These are phyloP conservation scores for Neoseiulus cucumeris DNA, from an alignment of 1,140 invertebrate species.

Conservation along the genomic window DNA sequence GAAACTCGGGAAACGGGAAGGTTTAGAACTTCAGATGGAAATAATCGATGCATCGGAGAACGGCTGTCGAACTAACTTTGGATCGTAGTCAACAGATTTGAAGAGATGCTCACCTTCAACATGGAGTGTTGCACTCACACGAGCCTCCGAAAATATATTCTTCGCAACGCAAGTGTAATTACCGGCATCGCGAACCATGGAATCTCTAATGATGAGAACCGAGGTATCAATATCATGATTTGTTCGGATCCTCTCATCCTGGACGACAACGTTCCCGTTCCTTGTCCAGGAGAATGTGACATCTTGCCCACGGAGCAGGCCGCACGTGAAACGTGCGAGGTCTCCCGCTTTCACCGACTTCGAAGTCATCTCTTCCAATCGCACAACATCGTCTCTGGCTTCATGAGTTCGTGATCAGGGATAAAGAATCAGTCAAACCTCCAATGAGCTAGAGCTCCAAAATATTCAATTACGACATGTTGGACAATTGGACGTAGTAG, in stretches of 20 bases:
- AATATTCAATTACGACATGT: no score
- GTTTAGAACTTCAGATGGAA: no score
- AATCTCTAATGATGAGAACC: neutral
- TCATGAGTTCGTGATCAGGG: neutral
- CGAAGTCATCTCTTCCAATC: neutral
- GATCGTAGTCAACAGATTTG: no score
- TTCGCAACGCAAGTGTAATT: neutral
- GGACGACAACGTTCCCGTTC: neutral
- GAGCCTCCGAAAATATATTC: neutral
- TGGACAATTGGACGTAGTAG: no score
- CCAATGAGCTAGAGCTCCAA: neutral
- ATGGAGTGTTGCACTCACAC: neutral
- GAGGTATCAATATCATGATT: neutral
- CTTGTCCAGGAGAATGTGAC: neutral
- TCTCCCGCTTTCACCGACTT: neutral
- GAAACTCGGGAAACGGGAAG: no score
- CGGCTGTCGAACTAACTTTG: no score
- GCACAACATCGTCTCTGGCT: neutral
- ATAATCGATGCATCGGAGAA: no score
- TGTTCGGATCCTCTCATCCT: neutral
- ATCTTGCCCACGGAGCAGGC: neutral
- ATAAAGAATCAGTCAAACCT: neutral
- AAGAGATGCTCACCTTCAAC: neutral
- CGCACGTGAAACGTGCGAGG: neutral
- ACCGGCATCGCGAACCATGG: neutral